Percentiles rank a stretch among this genome's conserved stretches.
phyloP scores from a whole-genome alignment of 2,888 invertebrate species.

The Hylaea fasciaria region DNA sequence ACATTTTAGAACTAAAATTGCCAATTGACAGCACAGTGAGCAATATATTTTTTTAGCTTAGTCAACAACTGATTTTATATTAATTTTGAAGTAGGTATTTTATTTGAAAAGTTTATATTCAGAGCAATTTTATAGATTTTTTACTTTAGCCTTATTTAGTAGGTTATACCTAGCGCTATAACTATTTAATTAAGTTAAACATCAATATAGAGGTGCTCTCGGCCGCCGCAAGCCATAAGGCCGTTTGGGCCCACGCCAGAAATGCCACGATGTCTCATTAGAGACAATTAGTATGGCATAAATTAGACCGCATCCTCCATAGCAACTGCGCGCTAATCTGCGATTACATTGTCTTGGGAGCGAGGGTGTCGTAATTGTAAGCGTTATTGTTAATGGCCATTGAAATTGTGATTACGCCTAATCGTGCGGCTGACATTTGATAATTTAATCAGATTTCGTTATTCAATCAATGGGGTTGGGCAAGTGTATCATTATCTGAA shows the following conservation, averaged over 20 bases:
- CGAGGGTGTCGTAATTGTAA: constrained; percentile 50
- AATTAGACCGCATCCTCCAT: constrained; percentile 58
- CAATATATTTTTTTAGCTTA: too few species aligned
- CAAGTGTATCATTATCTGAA: constrained; percentile 18
- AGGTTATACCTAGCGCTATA: constrained; percentile 13
- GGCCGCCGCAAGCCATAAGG: constrained; percentile 36
- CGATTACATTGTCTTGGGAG: constrained; percentile 22
- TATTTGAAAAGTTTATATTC: too few species aligned
- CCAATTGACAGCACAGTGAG: too few species aligned
- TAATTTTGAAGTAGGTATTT: too few species aligned
- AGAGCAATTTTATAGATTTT: too few species aligned
- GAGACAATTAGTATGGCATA: constrained; percentile 76
- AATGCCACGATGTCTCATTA: constrained; percentile 71
- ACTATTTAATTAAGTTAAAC: constrained; percentile 41
- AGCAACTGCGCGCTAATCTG: constrained; percentile 22
- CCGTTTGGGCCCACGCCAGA: constrained; percentile 64
- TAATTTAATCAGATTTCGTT: constrained; percentile 39
- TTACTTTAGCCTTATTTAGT: neutral
- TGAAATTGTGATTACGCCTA: constrained; percentile 38
- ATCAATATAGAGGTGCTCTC: constrained; percentile 32
- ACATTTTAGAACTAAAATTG: too few species aligned
- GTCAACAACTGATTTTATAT: too few species aligned
- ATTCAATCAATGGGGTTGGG: constrained; percentile 34
- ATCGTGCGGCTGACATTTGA: constrained; percentile 38
- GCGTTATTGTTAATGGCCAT: constrained; percentile 28